Conservation (phyloP, 2,888 invertebrate genomes). For the Pimpla rufipes region DNA sequence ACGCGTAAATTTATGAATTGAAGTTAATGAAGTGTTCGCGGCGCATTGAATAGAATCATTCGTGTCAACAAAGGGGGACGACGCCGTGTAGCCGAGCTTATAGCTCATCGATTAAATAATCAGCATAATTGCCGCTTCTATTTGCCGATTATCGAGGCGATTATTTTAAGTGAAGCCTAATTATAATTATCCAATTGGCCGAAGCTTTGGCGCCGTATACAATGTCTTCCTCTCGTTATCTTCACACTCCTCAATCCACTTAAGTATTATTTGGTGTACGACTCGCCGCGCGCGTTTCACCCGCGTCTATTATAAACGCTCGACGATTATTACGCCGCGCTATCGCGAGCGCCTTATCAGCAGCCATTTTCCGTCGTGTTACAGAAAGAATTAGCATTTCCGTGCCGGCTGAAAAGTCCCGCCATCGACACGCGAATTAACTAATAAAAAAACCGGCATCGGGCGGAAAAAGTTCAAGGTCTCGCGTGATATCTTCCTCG, state of each 20-base stretch:
- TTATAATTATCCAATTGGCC: constrained; percentile 38
- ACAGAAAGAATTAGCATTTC: constrained; percentile 13
- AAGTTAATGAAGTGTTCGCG: constrained; percentile 21
- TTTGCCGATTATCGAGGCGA: constrained; percentile 34
- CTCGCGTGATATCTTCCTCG: background rate
- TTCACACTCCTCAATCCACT: constrained; percentile 1
- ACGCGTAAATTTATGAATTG: constrained; percentile 12
- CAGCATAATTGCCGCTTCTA: constrained; percentile 42
- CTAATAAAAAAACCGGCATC: constrained; percentile 1
- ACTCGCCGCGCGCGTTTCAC: background rate
- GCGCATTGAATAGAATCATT: constrained; percentile 39
- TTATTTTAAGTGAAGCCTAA: constrained; percentile 27
- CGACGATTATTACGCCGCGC: background rate
- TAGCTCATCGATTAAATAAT: constrained; percentile 52
- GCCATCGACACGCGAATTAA: background rate
- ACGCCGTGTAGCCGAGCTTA: constrained; percentile 11
- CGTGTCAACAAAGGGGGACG: constrained; percentile 6
- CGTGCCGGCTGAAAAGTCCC: background rate
- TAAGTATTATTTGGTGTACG: background rate
- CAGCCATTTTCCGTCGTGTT: constrained; percentile 19
- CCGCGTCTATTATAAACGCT: background rate
- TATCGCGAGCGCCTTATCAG: constrained; percentile 30
- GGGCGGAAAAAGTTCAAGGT: background rate
- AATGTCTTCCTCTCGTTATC: constrained; percentile 27
- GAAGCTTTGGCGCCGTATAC: constrained; percentile 31